Percentiles rank a stretch among this genome's conserved stretches.
Conservation (phyloP, 1,140 invertebrate genomes). For the Heterodera carotae region DNA sequence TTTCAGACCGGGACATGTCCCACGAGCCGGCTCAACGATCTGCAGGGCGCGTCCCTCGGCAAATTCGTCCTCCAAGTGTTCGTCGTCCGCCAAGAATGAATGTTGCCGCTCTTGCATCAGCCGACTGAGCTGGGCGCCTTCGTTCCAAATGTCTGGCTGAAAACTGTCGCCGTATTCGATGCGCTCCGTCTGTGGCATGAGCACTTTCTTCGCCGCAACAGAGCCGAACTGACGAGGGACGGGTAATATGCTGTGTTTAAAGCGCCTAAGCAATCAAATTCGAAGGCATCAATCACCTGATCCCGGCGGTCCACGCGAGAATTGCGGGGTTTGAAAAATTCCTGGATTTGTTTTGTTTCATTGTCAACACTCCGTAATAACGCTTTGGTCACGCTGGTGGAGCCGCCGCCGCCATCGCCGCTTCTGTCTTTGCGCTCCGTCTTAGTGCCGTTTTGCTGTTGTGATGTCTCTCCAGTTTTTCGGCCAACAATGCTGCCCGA, state of each 20-base stretch:
- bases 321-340: background rate
- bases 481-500: no score
- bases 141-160: constrained; percentile 22
- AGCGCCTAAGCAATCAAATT: no score
- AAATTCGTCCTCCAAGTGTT: constrained; percentile 24
- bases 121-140: constrained; percentile 7
- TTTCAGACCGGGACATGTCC: constrained; percentile 2
- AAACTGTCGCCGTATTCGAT: constrained; percentile 8
- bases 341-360: constrained; percentile 1
- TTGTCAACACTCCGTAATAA: background rate
- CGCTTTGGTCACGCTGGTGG: background rate
- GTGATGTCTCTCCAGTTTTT: no score
- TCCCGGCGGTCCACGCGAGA: background rate
- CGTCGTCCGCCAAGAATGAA: constrained; percentile 7
- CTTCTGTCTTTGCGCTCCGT: no score
- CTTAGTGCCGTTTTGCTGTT: no score
- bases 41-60: constrained; percentile 18
- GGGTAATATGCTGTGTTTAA: no score
- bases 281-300: background rate
- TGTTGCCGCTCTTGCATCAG: constrained; percentile 14
- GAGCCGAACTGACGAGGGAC: constrained; percentile 31
- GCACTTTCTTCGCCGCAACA: constrained; percentile 5
- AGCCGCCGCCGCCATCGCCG: no score
- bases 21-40: constrained; percentile 3
- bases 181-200: constrained; percentile 20